Evolutionary conservation across 2,113 vertebrate genomes (phyloP), one percentile per base, ranked within the genome.

Genomic region (Larimichthys polyactis): DNA sequence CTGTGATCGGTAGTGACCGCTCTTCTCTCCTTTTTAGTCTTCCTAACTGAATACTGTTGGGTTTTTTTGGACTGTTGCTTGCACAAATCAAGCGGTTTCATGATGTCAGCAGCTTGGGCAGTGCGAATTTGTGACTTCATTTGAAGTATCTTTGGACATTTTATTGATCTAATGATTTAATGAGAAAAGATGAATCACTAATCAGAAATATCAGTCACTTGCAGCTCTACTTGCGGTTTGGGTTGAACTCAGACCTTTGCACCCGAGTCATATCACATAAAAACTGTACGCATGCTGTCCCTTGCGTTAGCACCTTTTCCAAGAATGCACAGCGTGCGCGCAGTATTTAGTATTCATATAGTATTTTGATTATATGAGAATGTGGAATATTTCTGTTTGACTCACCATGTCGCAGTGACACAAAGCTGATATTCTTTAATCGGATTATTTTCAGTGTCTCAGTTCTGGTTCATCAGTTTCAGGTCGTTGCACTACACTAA

Each of bases 381-480:
- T 20, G 14, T 44, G 52, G 36, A 36, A 12, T 44, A 71, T 71
- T 63, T 48, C 29, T 62, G 6, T 46, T 22, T 36, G 46, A 52
- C 20, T 63, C 14, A 12, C 43, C 19, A 6, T 22, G 43, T 22
- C 16, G 7, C 40, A 60, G 17, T 10, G 16, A 36, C 43, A 49
- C 11, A 48, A 32, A 58, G 20, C 40, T 32, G 5, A 58, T 40
- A 14, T 40, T 59, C 32, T 16, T 60, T 2, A 14, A 22, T 51
- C 4, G 20, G 2, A 16, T 60, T 16, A 40, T 40, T 8, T 40
- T 44, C 44, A 44, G 4, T 22, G 55, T 11, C 17, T 51, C 24
- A 24, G 51, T 66, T 64, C 24, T 63, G 20, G 71, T 74, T 17
- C 9, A 22, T 22, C 20, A 20, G 22, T 65, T 74, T 29, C 60